Conservation (phyloP, 2,888 invertebrate genomes). For the Orthosia gothica region DNA sequence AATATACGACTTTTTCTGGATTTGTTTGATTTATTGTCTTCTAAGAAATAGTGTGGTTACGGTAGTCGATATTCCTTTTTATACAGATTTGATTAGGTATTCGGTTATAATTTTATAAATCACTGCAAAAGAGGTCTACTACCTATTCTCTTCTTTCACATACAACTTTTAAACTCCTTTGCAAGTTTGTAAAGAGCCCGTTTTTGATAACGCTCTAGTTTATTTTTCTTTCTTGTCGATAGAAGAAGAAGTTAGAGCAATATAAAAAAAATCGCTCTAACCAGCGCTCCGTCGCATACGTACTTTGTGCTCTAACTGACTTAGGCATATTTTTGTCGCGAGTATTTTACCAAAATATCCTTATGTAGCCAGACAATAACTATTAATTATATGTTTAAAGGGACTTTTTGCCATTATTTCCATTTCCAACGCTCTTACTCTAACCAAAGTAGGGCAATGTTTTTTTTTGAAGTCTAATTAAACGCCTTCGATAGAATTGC, state of each 20-base stretch:
- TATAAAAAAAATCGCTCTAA: too few relatives aligned
- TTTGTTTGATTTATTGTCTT: conserved; percentile 36
- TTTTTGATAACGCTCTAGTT: not conserved
- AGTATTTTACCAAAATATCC: not conserved
- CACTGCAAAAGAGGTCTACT: not conserved
- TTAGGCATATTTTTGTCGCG: not conserved
- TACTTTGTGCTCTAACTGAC: too few relatives aligned
- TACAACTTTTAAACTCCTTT: not conserved
- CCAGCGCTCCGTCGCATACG: too few relatives aligned
- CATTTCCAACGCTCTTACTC: not conserved
- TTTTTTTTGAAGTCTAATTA: too few relatives aligned
- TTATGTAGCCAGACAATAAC: not conserved
- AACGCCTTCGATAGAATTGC: not conserved
- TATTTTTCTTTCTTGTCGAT: too few relatives aligned
- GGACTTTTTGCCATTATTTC: not conserved
- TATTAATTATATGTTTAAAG: not conserved
- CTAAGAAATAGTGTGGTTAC: not conserved
- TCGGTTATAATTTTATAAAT: not conserved
- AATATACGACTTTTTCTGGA: conserved; percentile 38
- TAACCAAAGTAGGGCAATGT: too few relatives aligned
- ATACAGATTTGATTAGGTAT: not conserved
- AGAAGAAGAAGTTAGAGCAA: too few relatives aligned
- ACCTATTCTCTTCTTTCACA: not conserved
- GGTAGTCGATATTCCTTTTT: not conserved
- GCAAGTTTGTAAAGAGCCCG: not conserved